Conservation (phyloP, 2,113 vertebrate species). For the Plecturocebus donacophilus region DNA sequence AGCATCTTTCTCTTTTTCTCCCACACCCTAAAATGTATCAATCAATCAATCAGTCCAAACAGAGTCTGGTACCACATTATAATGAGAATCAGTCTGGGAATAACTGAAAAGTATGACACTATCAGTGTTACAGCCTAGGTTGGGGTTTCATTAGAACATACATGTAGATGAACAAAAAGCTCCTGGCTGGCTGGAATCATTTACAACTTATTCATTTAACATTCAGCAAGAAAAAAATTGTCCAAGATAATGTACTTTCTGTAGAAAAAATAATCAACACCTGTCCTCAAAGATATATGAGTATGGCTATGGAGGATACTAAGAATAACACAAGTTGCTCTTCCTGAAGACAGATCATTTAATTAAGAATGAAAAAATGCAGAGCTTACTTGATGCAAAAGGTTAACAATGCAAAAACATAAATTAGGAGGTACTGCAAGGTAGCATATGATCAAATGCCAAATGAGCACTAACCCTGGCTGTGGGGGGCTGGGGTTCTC, state of each 20-base stretch:
- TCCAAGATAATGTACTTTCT: not conserved
- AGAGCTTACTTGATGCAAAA: not conserved
- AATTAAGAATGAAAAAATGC: not conserved
- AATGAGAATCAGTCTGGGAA: not conserved
- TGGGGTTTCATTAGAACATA: not conserved
- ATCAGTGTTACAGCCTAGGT: not conserved
- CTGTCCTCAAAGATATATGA: not conserved
- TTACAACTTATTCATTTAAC: not conserved
- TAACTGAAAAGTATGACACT: not conserved
- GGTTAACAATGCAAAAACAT: conserved; percentile 19
- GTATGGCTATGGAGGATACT: not conserved
- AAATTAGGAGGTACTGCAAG: not conserved
- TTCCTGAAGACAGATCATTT: conserved; percentile 7
- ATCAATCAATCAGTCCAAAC: not conserved
- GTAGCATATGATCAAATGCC: not conserved
- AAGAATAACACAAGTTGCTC: not conserved
- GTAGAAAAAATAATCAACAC: not conserved
- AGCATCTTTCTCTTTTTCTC: not conserved
- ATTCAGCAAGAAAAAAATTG: conserved; percentile 20
- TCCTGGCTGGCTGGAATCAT: not conserved
- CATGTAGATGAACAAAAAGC: not conserved
- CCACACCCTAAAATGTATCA: not conserved
- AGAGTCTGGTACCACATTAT: not conserved
- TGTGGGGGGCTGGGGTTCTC: not conserved
- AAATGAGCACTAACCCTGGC: not conserved